Percentiles rank a stretch among this genome's conserved stretches.
phyloP scores from a whole-genome alignment of 2,888 invertebrate species.

The Glyphotaelius pellucidus region DNA sequence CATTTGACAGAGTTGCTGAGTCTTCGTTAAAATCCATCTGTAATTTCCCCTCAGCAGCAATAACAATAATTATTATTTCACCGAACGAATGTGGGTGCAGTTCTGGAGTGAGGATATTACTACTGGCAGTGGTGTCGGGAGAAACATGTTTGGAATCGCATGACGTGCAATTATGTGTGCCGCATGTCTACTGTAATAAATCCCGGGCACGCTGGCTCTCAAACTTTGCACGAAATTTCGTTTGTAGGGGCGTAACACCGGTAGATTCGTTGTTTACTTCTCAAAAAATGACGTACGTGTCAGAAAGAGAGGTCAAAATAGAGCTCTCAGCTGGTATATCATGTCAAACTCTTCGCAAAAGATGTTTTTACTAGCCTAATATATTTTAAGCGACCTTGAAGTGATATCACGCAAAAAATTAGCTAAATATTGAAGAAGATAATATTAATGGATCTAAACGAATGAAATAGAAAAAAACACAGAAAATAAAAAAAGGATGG shows the following conservation, averaged over 20 bases:
- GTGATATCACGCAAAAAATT: no score
- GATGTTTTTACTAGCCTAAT: not conserved
- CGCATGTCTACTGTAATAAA: conserved; percentile 51
- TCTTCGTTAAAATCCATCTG: not conserved
- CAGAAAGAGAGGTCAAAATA: no score
- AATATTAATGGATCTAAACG: no score
- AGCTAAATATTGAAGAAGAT: no score
- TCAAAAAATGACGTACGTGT: not conserved
- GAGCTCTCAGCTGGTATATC: not conserved
- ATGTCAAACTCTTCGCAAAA: not conserved
- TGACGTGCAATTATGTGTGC: conserved; percentile 52
- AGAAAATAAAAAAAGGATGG: no score
- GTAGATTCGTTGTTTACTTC: not conserved
- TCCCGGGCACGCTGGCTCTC: not conserved
- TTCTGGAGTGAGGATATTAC: conserved; percentile 10
- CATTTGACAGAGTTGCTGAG: not conserved
- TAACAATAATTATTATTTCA: conserved; percentile 29
- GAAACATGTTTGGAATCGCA: conserved; percentile 48
- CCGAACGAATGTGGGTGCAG: conserved; percentile 43
- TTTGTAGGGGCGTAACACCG: not conserved
- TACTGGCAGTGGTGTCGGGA: conserved; percentile 29
- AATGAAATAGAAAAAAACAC: no score
- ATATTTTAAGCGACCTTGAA: no score
- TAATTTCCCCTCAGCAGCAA: conserved; percentile 8
- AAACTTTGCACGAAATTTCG: not conserved